These are phyloP conservation scores for Istiophorus platypterus DNA, from an alignment of 2,113 vertebrate genomes.

Conservation along the genomic window DNA sequence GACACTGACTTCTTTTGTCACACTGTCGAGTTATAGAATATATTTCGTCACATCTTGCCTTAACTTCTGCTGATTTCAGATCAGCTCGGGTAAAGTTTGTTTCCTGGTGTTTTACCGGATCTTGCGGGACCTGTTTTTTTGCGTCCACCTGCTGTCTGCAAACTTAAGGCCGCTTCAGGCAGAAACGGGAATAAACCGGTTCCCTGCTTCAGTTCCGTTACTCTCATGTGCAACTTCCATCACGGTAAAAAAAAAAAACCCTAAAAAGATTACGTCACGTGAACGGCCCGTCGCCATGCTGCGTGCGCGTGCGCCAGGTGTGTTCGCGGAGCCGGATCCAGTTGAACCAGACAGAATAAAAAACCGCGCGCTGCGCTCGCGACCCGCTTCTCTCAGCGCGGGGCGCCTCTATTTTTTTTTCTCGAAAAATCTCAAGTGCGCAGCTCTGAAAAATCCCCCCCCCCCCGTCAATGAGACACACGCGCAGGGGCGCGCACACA, in stretches of 20 bases:
- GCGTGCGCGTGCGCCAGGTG: conserved; percentile 53
- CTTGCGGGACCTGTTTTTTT: too few relatives aligned
- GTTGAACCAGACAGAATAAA: too few relatives aligned
- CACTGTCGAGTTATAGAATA: too few relatives aligned
- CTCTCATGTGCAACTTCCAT: background rate
- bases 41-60: too few relatives aligned
- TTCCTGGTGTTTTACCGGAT: too few relatives aligned
- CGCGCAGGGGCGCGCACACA: background rate
- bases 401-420: conserved; percentile 14
- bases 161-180: background rate
- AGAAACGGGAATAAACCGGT: too few relatives aligned
- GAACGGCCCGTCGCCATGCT: background rate
- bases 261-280: conserved; percentile 28
- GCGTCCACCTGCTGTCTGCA: too few relatives aligned
- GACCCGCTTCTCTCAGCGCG: background rate
- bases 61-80: background rate
- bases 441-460: conserved; percentile 41
- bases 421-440: conserved; percentile 58
- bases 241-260: too few relatives aligned
- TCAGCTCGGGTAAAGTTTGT: background rate
- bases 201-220: background rate
- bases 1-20: too few relatives aligned
- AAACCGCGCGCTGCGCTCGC: background rate
- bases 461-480: conserved; percentile 9
- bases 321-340: background rate